Percentiles rank a stretch among this genome's conserved stretches.
Evolutionary conservation across 2,113 vertebrate species (phyloP).

Genomic region (Pseudopipra pipra): DNA sequence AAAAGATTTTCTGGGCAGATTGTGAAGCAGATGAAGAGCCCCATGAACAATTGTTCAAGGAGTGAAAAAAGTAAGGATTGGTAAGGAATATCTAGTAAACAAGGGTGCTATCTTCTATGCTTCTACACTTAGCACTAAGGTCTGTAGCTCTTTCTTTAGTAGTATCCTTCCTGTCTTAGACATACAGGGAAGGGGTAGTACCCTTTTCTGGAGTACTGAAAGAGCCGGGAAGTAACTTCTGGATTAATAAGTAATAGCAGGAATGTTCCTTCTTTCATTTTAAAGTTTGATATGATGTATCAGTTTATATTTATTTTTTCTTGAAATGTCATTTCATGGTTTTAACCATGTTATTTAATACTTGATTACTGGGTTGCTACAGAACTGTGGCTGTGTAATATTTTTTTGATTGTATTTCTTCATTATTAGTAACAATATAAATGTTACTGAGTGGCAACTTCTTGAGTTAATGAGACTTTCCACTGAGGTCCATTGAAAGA

Average conservation of each 20-base stretch:
- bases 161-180: neutral
- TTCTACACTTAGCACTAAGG: neutral
- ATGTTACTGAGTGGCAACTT: neutral
- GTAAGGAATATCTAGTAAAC: neutral
- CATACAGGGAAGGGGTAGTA: neutral
- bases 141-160: neutral
- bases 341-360: neutral
- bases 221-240: neutral
- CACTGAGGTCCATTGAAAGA: neutral
- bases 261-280: neutral
- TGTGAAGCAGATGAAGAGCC: neutral
- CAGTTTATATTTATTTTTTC: neutral
- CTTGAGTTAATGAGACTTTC: neutral
- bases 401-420: neutral
- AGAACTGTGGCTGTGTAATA: neutral
- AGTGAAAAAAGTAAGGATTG: neutral
- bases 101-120: neutral
- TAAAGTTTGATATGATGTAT: neutral
- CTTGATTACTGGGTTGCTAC: neutral
- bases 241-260: neutral
- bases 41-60: neutral
- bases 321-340: neutral
- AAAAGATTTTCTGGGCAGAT: neutral
- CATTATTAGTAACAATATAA: neutral
- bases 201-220: neutral